These are phyloP conservation scores for Murina feae DNA, from an alignment of 2,113 vertebrate genomes.

Conservation along the genomic window DNA sequence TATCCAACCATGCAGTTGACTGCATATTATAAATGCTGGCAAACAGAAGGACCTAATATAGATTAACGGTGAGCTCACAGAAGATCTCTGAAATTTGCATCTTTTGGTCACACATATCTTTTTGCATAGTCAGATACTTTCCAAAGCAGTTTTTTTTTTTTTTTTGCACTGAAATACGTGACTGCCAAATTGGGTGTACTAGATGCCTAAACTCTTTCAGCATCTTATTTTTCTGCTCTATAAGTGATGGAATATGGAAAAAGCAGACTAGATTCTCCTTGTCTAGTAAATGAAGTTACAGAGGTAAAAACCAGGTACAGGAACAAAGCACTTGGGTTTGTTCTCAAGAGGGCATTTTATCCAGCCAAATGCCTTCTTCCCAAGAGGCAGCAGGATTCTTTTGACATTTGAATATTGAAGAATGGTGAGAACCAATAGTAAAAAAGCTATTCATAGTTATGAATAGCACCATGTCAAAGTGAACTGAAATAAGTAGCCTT, in stretches of 20 bases:
- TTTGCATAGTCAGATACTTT: neutral
- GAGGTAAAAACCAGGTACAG: neutral
- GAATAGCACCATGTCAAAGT: neutral
- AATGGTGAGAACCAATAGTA: neutral
- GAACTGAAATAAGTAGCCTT: neutral
- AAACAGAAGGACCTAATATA: neutral
- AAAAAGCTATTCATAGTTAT: neutral
- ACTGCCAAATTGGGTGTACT: neutral
- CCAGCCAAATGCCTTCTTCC: neutral
- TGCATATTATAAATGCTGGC: neutral
- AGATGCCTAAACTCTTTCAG: neutral
- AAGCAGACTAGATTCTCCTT: neutral
- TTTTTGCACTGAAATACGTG: neutral
- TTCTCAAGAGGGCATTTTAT: neutral
- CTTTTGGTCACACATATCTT: neutral
- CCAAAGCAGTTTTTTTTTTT: neutral
- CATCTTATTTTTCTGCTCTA: slow-evolving; percentile 1
- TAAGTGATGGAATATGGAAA: neutral
- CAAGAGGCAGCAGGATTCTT: neutral
- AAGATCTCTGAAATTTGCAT: neutral
- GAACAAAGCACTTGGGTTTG: neutral
- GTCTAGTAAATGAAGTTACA: neutral
- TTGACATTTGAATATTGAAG: neutral
- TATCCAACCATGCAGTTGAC: neutral
- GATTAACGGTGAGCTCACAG: neutral